Evolutionary conservation across 2,113 vertebrate species (phyloP), one percentile per base, ranked within the genome.

Genomic region (Hyperopisus bebe): DNA sequence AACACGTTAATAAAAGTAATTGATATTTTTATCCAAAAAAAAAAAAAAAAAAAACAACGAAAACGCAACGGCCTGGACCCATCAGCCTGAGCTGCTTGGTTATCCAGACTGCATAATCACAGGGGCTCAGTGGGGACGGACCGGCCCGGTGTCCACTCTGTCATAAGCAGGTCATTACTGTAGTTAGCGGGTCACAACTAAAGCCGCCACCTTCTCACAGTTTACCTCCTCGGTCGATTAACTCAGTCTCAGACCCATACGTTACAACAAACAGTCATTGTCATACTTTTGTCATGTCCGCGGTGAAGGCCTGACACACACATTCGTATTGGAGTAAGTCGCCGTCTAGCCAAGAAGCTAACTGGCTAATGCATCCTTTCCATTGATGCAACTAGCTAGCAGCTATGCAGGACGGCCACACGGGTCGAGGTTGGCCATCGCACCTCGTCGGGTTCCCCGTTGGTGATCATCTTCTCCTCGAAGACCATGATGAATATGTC

Each of bases 361-460:
- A 77, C 10, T 13, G 10, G 62, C 62, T 70, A 31, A 31, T 77
- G 39, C 35, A n/a, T 42, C 13, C 15, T 80, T 77, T 19, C 15
- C 70, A 77, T 9, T 77, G 70, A 39, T 13, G 31, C 70, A 17
- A 11, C 3, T 39, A 77, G 15, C 3, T 31, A 77, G 70, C 31
- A 44, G 21, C 21, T 66, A 15, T 21, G 44, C 21, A 74, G n/a
- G 48, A 10, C 19, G 3, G 21, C 19, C 27, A 62, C 53, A 62
- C 51, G 19, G 86, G 58, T 10, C 39, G 24, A 5, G 0, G 19
- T 19, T 39, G 6, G 86, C 17, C 0, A 5, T 1, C 10, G 27
- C 92, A 95, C 94, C 95, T 95, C 93, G 0, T 95, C 95, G 8
- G 94, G 94, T 31, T 95, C 94, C 7, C 90, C 94, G 85, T 92